These are phyloP conservation scores for Caretta caretta DNA, from an alignment of 2,113 vertebrate species.

Conservation along the genomic window DNA sequence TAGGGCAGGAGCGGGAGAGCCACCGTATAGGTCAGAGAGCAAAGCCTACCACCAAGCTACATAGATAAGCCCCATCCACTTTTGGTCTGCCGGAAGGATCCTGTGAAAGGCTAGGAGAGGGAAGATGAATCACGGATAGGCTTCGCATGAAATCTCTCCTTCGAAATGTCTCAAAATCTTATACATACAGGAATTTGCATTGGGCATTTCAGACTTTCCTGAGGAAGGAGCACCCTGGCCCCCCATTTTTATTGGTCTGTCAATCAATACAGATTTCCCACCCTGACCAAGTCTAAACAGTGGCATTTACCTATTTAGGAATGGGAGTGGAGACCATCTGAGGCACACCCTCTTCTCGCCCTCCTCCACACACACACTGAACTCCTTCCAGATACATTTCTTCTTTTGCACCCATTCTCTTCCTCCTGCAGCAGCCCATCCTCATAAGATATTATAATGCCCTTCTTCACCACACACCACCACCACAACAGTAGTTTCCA, in stretches of 20 bases:
- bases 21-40: background rate
- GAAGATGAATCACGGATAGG: background rate
- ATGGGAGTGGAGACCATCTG: background rate
- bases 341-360: background rate
- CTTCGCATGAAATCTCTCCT: background rate
- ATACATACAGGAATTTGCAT: background rate
- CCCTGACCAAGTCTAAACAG: background rate
- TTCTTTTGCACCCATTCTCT: background rate
- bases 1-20: background rate
- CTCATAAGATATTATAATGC: background rate
- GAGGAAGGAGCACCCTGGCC: background rate
- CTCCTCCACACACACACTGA: background rate
- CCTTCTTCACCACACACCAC: background rate
- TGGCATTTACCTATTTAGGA: background rate
- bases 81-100: background rate
- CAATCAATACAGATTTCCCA: background rate
- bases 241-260: background rate
- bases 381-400: background rate
- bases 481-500: background rate
- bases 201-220: background rate
- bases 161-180: background rate
- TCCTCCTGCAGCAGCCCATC: background rate
- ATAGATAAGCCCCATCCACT: background rate
- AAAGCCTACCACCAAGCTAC: background rate
- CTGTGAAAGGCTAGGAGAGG: background rate